phyloP scores from a whole-genome alignment of 2,888 invertebrate species.

The Tetheella fluctuosa region DNA sequence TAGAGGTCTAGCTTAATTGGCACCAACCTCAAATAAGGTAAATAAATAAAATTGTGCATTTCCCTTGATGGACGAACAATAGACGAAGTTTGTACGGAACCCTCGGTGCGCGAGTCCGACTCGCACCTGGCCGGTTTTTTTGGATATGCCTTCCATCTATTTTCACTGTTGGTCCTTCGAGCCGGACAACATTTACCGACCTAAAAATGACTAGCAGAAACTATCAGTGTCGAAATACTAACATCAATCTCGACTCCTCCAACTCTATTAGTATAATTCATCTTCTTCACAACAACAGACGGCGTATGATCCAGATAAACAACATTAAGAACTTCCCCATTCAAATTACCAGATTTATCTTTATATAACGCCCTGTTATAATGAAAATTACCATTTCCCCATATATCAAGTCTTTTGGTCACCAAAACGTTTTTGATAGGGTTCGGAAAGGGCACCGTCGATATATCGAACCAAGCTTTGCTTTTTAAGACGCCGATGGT shows the following conservation, averaged over 20 bases:
- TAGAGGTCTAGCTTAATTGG: too few species aligned
- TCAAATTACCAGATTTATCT: constrained; percentile 85
- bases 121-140: too few species aligned
- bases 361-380: constrained; percentile 77
- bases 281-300: constrained; percentile 79
- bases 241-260: constrained; percentile 90
- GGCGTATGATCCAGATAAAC: constrained; percentile 88
- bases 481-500: constrained; percentile 47
- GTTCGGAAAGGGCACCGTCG: constrained; percentile 90
- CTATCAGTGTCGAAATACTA: constrained; percentile 24
- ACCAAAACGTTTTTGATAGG: constrained; percentile 82
- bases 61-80: too few species aligned
- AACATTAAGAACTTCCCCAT: constrained; percentile 84
- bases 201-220: too few species aligned
- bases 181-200: background rate
- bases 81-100: too few species aligned
- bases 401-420: constrained; percentile 86
- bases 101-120: too few species aligned
- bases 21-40: too few species aligned
- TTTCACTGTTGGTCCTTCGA: background rate
- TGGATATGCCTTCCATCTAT: too few species aligned
- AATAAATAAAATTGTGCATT: too few species aligned
- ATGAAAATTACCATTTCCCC: constrained; percentile 86
- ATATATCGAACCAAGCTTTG: constrained; percentile 87
- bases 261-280: constrained; percentile 67